These are phyloP conservation scores for Acanthiza pusilla DNA, from an alignment of 2,797 vertebrate species.

Conservation along the genomic window DNA sequence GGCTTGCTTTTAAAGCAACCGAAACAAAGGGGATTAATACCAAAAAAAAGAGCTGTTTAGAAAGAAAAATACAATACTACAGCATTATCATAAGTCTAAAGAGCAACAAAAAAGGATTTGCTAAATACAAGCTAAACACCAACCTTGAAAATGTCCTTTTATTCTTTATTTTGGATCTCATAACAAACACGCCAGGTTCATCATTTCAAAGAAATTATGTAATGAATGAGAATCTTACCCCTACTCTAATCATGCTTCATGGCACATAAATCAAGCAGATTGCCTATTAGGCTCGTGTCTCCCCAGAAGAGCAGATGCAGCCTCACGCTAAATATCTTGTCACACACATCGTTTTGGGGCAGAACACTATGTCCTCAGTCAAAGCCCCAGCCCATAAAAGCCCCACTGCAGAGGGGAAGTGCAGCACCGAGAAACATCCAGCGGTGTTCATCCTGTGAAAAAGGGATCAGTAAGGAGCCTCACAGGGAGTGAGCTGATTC, in stretches of 20 bases:
- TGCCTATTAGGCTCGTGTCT: conserved; percentile 16
- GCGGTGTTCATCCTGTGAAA: neutral
- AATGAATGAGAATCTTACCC: conserved; percentile 3
- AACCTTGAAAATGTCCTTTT: conserved; percentile 18
- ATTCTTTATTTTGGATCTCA: neutral
- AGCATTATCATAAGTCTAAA: neutral
- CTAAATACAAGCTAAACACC: neutral
- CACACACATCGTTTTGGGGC: neutral
- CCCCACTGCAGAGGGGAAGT: neutral
- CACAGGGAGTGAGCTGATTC: neutral
- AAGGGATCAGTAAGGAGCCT: neutral
- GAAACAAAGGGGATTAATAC: neutral
- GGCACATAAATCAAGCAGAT: conserved; percentile 51
- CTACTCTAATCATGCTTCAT: neutral
- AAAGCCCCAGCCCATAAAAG: neutral
- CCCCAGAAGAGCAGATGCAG: conserved; percentile 18
- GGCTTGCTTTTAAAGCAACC: neutral
- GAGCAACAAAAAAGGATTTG: neutral
- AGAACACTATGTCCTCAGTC: neutral
- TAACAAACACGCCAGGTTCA: neutral
- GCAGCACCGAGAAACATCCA: neutral
- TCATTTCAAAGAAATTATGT: neutral
- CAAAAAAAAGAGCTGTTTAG: neutral
- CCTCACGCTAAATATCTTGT: neutral
- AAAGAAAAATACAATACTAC: neutral